Conservation (phyloP, 2,113 vertebrate genomes). For the Alexandromys fortis region DNA sequence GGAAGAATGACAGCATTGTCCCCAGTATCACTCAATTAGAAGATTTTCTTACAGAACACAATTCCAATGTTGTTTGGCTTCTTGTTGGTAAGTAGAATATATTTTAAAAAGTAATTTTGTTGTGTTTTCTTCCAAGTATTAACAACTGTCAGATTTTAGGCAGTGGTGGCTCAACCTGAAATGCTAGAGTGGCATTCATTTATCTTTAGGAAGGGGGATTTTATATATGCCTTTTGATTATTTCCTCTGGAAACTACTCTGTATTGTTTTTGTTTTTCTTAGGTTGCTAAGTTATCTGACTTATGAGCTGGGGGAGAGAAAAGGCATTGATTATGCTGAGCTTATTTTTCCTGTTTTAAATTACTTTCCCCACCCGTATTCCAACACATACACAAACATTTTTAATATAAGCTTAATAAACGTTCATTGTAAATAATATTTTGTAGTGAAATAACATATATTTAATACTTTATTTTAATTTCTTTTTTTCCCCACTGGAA, state of each 20-base stretch:
- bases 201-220: slow-evolving; percentile 1
- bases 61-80: slow-evolving; percentile 98
- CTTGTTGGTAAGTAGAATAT: slow-evolving; percentile 92
- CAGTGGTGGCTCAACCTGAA: slow-evolving; percentile 28
- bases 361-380: background rate
- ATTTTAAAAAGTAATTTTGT: slow-evolving; percentile 41
- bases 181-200: background rate
- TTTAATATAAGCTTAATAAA: slow-evolving; percentile 14
- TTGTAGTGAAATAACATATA: background rate
- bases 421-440: background rate
- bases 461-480: background rate
- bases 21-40: slow-evolving; percentile 93
- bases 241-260: slow-evolving; percentile 16
- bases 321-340: background rate
- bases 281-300: background rate
- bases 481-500: background rate
- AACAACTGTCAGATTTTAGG: slow-evolving; percentile 25
- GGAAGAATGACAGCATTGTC: slow-evolving; percentile 93
- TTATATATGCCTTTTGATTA: slow-evolving; percentile 1
- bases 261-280: background rate
- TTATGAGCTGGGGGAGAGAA: background rate
- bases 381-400: background rate
- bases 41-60: slow-evolving; percentile 93
- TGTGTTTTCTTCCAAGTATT: background rate
- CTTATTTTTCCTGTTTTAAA: background rate